These are phyloP conservation scores for Trypoxylus dichotomus DNA, from an alignment of 1,140 invertebrate species.

Conservation along the genomic window DNA sequence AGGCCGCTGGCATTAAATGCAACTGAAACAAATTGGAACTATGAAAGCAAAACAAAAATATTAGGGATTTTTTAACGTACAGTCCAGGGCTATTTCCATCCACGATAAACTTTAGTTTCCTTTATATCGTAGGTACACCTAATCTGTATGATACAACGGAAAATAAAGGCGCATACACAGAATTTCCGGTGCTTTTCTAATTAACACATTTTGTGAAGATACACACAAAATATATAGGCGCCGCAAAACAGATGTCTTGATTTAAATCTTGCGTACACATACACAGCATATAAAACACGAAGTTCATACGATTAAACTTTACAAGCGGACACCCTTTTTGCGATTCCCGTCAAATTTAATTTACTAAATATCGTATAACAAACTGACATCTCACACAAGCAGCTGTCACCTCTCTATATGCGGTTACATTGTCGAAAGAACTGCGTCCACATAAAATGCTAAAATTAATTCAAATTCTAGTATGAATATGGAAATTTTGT, in stretches of 20 bases:
- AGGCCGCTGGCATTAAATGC: too few species aligned
- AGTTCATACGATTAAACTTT: neutral
- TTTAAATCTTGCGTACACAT: neutral
- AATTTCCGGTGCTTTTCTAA: too few species aligned
- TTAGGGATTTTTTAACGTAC: too few species aligned
- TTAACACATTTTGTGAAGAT: too few species aligned
- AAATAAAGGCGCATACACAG: too few species aligned
- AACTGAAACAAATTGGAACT: too few species aligned
- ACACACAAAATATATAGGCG: neutral
- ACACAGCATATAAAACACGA: neutral
- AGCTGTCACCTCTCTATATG: neutral
- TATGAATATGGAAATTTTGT: neutral
- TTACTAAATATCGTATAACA: neutral
- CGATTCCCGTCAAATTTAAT: neutral
- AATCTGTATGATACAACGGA: too few species aligned
- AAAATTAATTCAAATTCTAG: neutral
- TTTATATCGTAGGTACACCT: too few species aligned
- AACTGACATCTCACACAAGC: neutral
- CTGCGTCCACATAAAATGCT: neutral
- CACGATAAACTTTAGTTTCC: too few species aligned
- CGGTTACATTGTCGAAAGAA: neutral
- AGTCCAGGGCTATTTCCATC: too few species aligned
- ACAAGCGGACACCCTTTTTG: neutral
- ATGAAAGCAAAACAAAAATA: too few species aligned
- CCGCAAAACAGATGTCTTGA: neutral